These are phyloP conservation scores for Camptogramma bilineatum DNA, from an alignment of 2,888 invertebrate genomes.

Conservation along the genomic window DNA sequence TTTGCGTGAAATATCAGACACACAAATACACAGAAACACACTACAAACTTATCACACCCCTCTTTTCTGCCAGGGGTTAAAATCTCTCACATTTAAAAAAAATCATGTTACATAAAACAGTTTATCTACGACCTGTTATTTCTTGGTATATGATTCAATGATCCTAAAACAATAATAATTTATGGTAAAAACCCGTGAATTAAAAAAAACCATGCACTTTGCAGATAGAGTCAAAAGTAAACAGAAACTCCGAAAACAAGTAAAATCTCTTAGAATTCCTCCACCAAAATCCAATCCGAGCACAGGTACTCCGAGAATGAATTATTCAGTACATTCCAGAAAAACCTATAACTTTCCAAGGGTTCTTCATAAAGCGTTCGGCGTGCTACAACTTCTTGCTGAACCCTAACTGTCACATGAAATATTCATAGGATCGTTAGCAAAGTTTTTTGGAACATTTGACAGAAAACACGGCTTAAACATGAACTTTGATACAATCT, in stretches of 20 bases:
- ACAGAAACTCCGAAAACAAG: neutral
- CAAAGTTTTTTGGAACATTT: conserved; percentile 47
- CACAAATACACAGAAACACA: no score
- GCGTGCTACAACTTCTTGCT: conserved; percentile 21
- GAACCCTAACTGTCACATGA: conserved; percentile 45
- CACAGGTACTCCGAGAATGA: conserved; percentile 43
- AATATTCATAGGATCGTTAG: conserved; percentile 53
- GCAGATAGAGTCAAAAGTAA: neutral
- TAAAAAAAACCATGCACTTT: no score
- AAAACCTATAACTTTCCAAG: conserved; percentile 54
- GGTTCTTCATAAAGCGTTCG: conserved; percentile 50
- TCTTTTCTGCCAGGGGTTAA: no score
- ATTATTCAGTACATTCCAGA: conserved; percentile 55
- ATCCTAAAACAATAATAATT: no score
- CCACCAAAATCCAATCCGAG: conserved; percentile 14
- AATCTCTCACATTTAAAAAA: no score
- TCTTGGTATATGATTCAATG: no score
- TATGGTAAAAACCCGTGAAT: no score
- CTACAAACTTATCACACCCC: no score
- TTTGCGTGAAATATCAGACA: no score
- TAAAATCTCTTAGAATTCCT: conserved; percentile 16
- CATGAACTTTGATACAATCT: conserved; percentile 29
- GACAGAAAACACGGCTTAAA: conserved; percentile 47
- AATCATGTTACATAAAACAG: no score
- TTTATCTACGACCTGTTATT: no score